Evolutionary conservation across 2,113 vertebrate genomes (phyloP).

Genomic region (Poeciliopsis turrubarensis): DNA sequence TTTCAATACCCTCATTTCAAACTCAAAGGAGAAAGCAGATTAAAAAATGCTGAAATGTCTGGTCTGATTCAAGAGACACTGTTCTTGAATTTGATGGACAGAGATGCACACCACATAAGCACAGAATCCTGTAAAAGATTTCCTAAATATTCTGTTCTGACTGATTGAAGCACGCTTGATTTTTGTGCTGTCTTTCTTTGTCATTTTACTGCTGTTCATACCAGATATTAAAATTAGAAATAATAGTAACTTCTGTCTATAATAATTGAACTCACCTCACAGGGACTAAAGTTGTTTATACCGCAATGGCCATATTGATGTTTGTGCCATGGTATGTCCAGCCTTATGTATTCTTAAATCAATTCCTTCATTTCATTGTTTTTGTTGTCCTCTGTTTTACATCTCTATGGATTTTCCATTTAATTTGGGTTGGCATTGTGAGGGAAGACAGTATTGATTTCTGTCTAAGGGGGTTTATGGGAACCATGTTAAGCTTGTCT

Average conservation of each 20-base stretch:
- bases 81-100: constrained; percentile 4
- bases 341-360: constrained; percentile 59
- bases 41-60: constrained; percentile 6
- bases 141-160: background rate
- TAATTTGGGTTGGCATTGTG: constrained; percentile 77
- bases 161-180: background rate
- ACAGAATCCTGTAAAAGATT: background rate
- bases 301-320: constrained; percentile 52
- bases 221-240: constrained; percentile 22
- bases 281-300: constrained; percentile 49
- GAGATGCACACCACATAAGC: constrained; percentile 14
- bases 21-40: constrained; percentile 4
- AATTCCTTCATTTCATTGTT: constrained; percentile 69
- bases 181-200: background rate
- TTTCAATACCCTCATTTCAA: constrained; percentile 7
- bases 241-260: constrained; percentile 41
- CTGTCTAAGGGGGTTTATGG: constrained; percentile 67
- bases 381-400: constrained; percentile 76
- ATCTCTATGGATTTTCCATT: constrained; percentile 76
- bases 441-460: constrained; percentile 75
- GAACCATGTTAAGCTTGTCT: constrained; percentile 64
- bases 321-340: constrained; percentile 54
- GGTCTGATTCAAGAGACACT: too few species aligned
- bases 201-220: background rate
- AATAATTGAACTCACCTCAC: constrained; percentile 44